Percentiles rank a stretch among this genome's conserved stretches.
Conservation (phyloP, 2,113 vertebrate species). For the Phaethon lepturus region DNA sequence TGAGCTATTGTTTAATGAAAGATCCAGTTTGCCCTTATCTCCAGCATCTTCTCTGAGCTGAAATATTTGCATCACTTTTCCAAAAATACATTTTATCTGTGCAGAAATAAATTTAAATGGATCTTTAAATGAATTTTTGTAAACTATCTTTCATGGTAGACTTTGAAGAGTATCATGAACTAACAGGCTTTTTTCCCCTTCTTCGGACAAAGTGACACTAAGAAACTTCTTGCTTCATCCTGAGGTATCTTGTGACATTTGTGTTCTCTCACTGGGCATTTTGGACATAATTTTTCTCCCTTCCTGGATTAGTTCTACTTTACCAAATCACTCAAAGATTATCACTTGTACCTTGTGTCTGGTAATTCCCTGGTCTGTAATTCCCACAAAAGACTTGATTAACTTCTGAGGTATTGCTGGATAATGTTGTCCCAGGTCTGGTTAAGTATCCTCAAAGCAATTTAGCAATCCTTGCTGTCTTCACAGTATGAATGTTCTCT, state of each 20-base stretch:
- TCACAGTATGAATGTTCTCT: conserved; percentile 15
- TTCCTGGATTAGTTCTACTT: background rate
- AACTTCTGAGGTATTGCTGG: conserved; percentile 14
- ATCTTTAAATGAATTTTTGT: background rate
- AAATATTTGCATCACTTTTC: background rate
- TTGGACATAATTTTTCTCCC: background rate
- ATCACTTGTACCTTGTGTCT: background rate
- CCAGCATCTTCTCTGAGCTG: background rate
- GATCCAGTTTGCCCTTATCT: background rate
- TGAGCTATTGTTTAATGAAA: background rate
- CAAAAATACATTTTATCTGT: background rate
- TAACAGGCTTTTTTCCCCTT: background rate
- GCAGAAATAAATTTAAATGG: background rate
- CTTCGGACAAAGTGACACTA: background rate
- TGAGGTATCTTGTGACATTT: background rate
- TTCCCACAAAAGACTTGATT: conserved; percentile 7
- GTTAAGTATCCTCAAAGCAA: background rate
- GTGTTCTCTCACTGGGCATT: background rate
- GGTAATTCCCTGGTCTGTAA: background rate
- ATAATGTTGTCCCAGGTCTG: background rate
- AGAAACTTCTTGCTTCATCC: background rate
- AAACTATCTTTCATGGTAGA: background rate
- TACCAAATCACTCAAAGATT: background rate
- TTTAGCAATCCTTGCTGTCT: conserved; percentile 13
- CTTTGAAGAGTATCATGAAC: background rate